These are phyloP conservation scores for Stegodyphus mimosarum DNA, from an alignment of 1,140 invertebrate genomes.

Conservation along the genomic window DNA sequence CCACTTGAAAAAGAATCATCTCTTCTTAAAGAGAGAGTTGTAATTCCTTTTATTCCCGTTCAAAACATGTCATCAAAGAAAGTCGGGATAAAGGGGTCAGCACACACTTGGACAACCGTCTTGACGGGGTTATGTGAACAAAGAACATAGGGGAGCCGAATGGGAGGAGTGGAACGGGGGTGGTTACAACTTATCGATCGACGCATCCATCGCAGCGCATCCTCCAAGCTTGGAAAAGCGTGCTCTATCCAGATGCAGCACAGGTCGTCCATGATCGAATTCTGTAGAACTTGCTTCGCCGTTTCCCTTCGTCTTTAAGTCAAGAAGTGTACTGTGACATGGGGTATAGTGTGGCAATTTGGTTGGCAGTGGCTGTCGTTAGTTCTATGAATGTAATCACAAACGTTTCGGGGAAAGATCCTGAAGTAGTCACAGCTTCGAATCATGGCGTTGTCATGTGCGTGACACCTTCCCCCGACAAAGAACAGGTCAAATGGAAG, in stretches of 20 bases:
- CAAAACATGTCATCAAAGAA: background rate
- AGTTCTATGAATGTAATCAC: background rate
- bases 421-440: background rate
- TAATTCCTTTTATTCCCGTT: too few relatives aligned
- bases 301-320: background rate
- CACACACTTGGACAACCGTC: background rate
- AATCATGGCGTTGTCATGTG: constrained; percentile 22
- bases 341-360: background rate
- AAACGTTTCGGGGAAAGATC: background rate
- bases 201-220: constrained; percentile 29
- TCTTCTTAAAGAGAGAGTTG: background rate
- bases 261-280: background rate
- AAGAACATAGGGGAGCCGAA: background rate
- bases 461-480: background rate
- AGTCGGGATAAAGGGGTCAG: background rate
- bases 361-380: background rate
- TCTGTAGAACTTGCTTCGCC: background rate
- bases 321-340: background rate
- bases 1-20: too few relatives aligned
- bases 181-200: constrained; percentile 7
- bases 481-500: constrained; percentile 24
- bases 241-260: constrained; percentile 15
- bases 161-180: background rate
- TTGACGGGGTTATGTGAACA: constrained; percentile 1
- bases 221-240: constrained; percentile 4